phyloP scores from a whole-genome alignment of 2,888 invertebrate genomes.

The Antitype chi region DNA sequence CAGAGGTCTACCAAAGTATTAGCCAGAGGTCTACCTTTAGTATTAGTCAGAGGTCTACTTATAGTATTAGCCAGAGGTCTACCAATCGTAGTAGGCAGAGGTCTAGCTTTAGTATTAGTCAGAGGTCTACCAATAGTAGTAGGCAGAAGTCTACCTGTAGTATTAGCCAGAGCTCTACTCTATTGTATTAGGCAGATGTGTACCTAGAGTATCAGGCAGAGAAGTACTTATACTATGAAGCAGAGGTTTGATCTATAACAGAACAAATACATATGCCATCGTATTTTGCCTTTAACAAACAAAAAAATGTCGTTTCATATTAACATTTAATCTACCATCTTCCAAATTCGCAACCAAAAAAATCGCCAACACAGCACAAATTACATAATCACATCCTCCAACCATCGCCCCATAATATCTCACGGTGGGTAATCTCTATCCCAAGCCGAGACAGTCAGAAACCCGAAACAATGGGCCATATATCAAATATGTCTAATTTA shows the following conservation, averaged over 20 bases:
- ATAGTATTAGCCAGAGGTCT: neutral
- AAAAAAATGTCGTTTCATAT: neutral
- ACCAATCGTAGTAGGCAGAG: neutral
- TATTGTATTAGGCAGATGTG: neutral
- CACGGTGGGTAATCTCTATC: slow-evolving; percentile 54
- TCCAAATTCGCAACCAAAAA: neutral
- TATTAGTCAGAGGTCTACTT: too few relatives aligned
- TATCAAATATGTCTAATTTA: slow-evolving; percentile 70
- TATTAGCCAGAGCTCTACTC: neutral
- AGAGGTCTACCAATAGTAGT: too few relatives aligned
- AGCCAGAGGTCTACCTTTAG: neutral
- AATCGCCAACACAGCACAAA: slow-evolving; percentile 31
- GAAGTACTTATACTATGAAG: too few relatives aligned
- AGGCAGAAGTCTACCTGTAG: too few relatives aligned
- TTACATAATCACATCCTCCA: slow-evolving; percentile 47
- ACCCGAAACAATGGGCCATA: slow-evolving; percentile 65
- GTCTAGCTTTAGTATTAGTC: neutral
- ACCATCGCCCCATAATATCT: slow-evolving; percentile 49
- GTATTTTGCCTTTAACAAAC: neutral
- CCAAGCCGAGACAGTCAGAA: slow-evolving; percentile 54
- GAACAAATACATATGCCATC: neutral
- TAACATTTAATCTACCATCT: neutral
- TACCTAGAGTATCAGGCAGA: neutral
- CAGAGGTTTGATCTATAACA: neutral
- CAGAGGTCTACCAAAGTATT: neutral